phyloP scores from a whole-genome alignment of 2,797 vertebrate genomes.

The Lophotriccus pileatus region DNA sequence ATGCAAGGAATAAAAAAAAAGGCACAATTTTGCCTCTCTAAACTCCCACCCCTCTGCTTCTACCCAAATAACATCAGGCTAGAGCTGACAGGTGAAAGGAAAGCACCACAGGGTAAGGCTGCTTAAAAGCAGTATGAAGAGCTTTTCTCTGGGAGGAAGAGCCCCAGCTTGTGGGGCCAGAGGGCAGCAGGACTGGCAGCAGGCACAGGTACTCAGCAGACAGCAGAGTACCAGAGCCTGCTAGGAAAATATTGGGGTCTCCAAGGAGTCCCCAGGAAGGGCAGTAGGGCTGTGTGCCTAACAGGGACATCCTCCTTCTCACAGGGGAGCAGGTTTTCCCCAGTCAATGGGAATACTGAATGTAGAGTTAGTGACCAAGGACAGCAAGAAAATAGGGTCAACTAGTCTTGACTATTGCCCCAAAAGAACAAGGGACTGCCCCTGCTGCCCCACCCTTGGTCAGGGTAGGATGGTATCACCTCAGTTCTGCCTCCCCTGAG shows the following conservation, averaged over 20 bases:
- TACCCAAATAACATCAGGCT: neutral
- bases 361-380: neutral
- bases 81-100: neutral
- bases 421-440: neutral
- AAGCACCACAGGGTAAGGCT: neutral
- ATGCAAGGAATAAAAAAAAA: neutral
- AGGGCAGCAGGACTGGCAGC: neutral
- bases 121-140: neutral
- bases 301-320: neutral
- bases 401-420: neutral
- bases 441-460: neutral
- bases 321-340: neutral
- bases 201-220: fast-evolving
- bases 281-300: neutral
- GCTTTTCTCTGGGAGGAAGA: neutral
- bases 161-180: fast-evolving
- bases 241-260: neutral
- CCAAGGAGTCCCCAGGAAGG: neutral
- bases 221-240: neutral
- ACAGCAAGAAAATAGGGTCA: neutral
- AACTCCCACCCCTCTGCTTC: slow-evolving; percentile 16
- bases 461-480: neutral
- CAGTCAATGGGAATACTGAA: neutral
- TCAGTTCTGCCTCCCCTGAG: neutral
- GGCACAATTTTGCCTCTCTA: neutral